Percentiles rank a stretch among this genome's conserved stretches.
These are phyloP conservation scores for Halocaridina rubra DNA, from an alignment of 2,888 invertebrate species.

Conservation along the genomic window DNA sequence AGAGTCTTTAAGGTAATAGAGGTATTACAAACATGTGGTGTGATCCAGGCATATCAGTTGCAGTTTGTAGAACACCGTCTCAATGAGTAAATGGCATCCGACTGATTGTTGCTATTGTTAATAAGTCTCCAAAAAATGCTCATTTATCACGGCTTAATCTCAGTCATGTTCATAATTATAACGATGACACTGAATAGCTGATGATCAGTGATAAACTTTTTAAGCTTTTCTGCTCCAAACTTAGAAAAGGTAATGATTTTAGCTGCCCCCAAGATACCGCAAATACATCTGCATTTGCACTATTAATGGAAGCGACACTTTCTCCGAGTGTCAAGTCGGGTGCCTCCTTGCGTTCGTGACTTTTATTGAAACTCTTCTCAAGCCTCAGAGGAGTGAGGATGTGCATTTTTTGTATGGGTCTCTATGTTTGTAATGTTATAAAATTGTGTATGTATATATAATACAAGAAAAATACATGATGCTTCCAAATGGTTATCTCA, in stretches of 20 bases:
- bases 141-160: no score
- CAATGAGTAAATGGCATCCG: conserved; percentile 40
- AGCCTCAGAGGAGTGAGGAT: conserved; percentile 55
- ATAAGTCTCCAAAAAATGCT: no score
- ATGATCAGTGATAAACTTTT: conserved; percentile 24
- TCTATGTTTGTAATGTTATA: conserved; percentile 59
- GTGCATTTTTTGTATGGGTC: conserved; percentile 60
- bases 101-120: conserved; percentile 54
- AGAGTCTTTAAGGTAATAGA: conserved; percentile 47
- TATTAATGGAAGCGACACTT: conserved; percentile 10
- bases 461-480: conserved; percentile 56
- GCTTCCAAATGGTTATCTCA: conserved; percentile 44
- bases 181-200: conserved; percentile 16
- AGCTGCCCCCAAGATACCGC: not conserved
- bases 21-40: conserved; percentile 56
- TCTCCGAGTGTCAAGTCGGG: conserved; percentile 47
- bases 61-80: conserved; percentile 50
- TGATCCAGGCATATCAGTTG: conserved; percentile 60
- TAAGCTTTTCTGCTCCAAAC: no score
- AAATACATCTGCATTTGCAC: not conserved
- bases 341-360: conserved; percentile 38
- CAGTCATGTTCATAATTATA: no score
- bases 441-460: conserved; percentile 54
- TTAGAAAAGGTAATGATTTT: not conserved
- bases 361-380: conserved; percentile 36